Evolutionary conservation across 2,797 vertebrate genomes (phyloP).

Genomic region (Enteromius paludinosus): DNA sequence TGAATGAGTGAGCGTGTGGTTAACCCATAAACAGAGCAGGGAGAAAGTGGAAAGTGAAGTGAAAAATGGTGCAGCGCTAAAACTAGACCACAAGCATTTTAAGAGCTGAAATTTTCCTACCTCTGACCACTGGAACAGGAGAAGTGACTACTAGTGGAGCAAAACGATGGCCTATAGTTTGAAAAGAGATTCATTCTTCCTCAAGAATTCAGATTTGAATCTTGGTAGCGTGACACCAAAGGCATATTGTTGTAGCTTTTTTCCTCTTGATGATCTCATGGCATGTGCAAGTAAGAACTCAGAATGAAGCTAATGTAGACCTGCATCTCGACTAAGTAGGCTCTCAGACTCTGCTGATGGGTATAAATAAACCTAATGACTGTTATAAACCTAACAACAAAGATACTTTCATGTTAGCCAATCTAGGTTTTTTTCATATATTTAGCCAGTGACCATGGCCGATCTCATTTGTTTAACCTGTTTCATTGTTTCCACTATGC

Average conservation of each 20-base stretch:
- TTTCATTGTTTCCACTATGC: not conserved
- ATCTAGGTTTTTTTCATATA: not conserved
- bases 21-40: slow-evolving; percentile 54
- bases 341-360: not conserved
- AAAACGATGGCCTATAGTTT: slow-evolving; percentile 23
- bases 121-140: slow-evolving; percentile 44
- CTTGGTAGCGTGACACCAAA: not conserved
- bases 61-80: slow-evolving; percentile 37
- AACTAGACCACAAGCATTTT: slow-evolving; percentile 52
- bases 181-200: not conserved
- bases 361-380: not conserved
- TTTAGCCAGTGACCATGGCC: not conserved
- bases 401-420: not conserved
- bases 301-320: not conserved
- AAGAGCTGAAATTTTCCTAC: slow-evolving; percentile 54
- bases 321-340: not conserved
- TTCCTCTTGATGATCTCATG: slow-evolving; percentile 3
- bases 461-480: not conserved
- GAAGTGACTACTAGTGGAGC: not conserved
- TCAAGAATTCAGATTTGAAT: not conserved
- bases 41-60: slow-evolving; percentile 51
- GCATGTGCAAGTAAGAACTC: not conserved
- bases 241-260: not conserved
- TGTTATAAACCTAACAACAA: not conserved
- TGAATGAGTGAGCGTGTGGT: slow-evolving; percentile 47